phyloP scores from a whole-genome alignment of 2,113 vertebrate species.

The Mystacornis crossleyi region DNA sequence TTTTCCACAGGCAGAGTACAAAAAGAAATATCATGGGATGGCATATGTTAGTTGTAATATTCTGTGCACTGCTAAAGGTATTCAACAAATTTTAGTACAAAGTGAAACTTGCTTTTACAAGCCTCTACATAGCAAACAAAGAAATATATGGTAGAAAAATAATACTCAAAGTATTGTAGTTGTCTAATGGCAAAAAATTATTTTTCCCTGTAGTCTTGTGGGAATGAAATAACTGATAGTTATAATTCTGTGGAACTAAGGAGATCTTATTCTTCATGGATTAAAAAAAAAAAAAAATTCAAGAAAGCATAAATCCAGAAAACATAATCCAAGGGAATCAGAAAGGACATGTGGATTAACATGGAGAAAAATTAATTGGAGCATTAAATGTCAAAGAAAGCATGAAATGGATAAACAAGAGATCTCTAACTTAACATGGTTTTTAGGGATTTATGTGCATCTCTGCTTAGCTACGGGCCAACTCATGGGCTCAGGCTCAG shows the following conservation, averaged over 20 bases:
- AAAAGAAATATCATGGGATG: neutral
- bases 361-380: slow-evolving; percentile 21
- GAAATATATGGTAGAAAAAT: neutral
- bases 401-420: neutral
- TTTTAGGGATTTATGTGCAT: neutral
- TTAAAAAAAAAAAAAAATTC: neutral
- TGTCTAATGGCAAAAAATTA: neutral
- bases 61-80: neutral
- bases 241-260: neutral
- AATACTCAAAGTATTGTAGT: neutral
- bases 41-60: neutral
- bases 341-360: slow-evolving; percentile 9
- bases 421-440: neutral
- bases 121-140: neutral
- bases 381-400: slow-evolving; percentile 41
- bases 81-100: neutral
- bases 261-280: neutral
- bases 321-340: neutral
- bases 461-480: neutral
- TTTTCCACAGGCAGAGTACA: neutral
- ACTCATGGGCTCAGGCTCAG: neutral
- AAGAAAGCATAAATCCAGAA: slow-evolving; percentile 11
- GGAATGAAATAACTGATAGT: neutral
- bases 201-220: neutral
- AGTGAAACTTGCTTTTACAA: neutral